These are phyloP conservation scores for Zaprionus inermis DNA, from an alignment of 1,140 invertebrate genomes.

Conservation along the genomic window DNA sequence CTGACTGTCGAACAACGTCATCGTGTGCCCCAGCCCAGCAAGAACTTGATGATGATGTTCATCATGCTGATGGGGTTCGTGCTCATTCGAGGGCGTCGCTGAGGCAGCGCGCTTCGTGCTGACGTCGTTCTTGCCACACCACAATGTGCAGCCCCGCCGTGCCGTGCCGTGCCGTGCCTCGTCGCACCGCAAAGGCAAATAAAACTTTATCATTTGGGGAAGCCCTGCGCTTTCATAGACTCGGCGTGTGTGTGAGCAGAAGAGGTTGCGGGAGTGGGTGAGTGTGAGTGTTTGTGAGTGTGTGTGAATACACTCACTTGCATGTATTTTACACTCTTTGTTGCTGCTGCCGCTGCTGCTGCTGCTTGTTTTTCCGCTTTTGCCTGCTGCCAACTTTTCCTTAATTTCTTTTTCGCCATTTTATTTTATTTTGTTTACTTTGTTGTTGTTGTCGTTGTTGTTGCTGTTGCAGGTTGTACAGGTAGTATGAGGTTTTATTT, in stretches of 20 bases:
- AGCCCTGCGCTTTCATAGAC: slow-evolving; percentile 80
- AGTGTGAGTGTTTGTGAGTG: slow-evolving; percentile 24
- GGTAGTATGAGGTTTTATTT: slow-evolving; percentile 74
- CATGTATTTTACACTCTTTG: slow-evolving; percentile 47
- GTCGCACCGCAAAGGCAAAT: slow-evolving; percentile 65
- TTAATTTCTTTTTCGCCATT: slow-evolving; percentile 66
- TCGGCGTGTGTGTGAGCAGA: slow-evolving; percentile 32
- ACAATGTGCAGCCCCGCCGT: slow-evolving; percentile 60
- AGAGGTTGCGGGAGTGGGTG: slow-evolving; percentile 19
- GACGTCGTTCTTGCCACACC: slow-evolving; percentile 43
- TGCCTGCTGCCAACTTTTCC: slow-evolving; percentile 68
- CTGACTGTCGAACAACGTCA: slow-evolving; percentile 66
- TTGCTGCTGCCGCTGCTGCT: slow-evolving; percentile 25
- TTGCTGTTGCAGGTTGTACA: slow-evolving; percentile 43
- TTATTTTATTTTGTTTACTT: slow-evolving; percentile 37
- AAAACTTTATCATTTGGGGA: slow-evolving; percentile 82
- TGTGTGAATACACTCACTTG: slow-evolving; percentile 44
- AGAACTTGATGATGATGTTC: slow-evolving; percentile 6
- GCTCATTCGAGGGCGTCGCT: slow-evolving; percentile 63
- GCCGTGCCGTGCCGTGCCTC: too few species aligned
- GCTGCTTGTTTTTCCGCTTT: slow-evolving; percentile 59
- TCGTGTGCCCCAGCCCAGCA: slow-evolving; percentile 32
- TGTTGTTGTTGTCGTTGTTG: slow-evolving; percentile 22
- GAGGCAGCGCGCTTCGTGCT: slow-evolving; percentile 36
- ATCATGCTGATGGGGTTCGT: slow-evolving; percentile 21